Percentiles rank a stretch among this genome's conserved stretches.
phyloP scores from a whole-genome alignment of 2,113 vertebrate species.

The Electrona antarctica region DNA sequence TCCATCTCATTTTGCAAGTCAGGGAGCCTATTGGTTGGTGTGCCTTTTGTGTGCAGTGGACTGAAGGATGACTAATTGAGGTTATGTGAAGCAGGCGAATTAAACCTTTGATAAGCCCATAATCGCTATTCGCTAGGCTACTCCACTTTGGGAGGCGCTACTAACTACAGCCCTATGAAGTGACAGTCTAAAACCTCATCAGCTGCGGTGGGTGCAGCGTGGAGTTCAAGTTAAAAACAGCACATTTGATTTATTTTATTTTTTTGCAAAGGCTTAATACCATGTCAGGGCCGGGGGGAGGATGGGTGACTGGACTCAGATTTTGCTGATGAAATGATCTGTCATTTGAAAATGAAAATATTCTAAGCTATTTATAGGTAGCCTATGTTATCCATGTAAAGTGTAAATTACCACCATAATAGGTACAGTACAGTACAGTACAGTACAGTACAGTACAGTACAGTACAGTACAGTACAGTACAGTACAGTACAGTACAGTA shows the following conservation, averaged over 20 bases:
- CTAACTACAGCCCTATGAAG: constrained; percentile 7
- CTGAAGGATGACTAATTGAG: constrained; percentile 46
- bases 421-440: not conserved
- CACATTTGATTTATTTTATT: constrained; percentile 10
- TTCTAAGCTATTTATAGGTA: not conserved
- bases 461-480: no score
- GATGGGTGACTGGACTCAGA: not conserved
- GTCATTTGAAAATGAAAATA: constrained; percentile 6
- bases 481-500: no score
- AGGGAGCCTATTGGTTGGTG: not conserved
- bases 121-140: constrained; percentile 39
- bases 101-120: constrained; percentile 60
- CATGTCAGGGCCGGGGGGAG: constrained; percentile 14
- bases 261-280: constrained; percentile 13
- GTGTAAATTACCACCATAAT: not conserved
- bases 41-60: constrained; percentile 25
- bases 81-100: constrained; percentile 41
- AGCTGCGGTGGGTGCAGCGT: constrained; percentile 21
- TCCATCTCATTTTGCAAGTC: not conserved
- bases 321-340: constrained; percentile 5
- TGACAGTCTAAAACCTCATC: constrained; percentile 15
- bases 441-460: no score
- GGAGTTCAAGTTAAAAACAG: constrained; percentile 39
- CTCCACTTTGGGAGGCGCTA: constrained; percentile 36
- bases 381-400: not conserved